phyloP scores from a whole-genome alignment of 2,888 invertebrate species.

The Eutolmus rufibarbis region DNA sequence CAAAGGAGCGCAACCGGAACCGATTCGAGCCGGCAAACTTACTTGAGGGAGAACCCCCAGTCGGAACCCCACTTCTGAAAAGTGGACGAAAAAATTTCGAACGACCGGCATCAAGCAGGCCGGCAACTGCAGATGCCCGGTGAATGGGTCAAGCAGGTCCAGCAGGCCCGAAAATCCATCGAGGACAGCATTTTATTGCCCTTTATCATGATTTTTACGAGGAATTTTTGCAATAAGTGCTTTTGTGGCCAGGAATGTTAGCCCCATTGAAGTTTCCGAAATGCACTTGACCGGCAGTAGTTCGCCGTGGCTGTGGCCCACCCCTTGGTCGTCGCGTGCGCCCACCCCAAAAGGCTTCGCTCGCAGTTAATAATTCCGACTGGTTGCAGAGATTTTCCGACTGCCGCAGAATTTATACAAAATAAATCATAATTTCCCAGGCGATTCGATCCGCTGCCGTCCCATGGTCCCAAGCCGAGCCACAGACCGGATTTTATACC shows the following conservation, averaged over 20 bases:
- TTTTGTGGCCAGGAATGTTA: not conserved
- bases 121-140: not conserved
- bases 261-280: not conserved
- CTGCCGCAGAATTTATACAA: not conserved
- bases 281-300: not conserved
- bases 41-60: not conserved
- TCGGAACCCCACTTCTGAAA: not conserved
- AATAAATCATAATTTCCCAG: not conserved
- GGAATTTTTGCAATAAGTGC: conserved; percentile 21
- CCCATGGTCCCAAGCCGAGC: not conserved
- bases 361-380: not conserved
- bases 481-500: not conserved
- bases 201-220: conserved; percentile 3
- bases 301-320: not conserved
- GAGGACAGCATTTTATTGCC: not conserved
- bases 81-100: not conserved
- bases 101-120: not conserved
- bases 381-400: not conserved
- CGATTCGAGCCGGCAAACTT: not conserved
- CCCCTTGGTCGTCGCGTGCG: not conserved
- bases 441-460: not conserved
- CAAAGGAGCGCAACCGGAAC: not conserved
- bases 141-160: not conserved
- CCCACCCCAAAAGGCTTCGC: not conserved
- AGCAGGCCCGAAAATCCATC: not conserved